These are phyloP conservation scores for Seira musarum DNA, from an alignment of 2,888 invertebrate genomes.

Conservation along the genomic window DNA sequence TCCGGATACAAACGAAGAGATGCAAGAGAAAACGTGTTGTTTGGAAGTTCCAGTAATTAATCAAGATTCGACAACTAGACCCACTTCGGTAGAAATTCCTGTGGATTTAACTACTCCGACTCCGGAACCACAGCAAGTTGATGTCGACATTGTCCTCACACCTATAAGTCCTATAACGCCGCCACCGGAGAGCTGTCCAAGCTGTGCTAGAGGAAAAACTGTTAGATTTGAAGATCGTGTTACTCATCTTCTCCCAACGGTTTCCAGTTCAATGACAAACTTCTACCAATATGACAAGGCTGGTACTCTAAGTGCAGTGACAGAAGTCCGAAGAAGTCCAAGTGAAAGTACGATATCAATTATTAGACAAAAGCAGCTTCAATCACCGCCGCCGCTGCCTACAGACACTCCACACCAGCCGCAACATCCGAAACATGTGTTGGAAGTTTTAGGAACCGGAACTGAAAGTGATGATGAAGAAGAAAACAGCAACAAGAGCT, in stretches of 20 bases:
- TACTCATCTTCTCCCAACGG: conserved; percentile 20
- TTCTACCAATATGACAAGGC: neutral
- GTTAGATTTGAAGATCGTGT: conserved; percentile 36
- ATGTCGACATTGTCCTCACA: neutral
- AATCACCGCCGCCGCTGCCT: too few species aligned
- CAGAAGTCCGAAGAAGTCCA: conserved; percentile 26
- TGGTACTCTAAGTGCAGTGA: neutral
- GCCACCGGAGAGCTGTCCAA: neutral
- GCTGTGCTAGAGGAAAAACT: conserved; percentile 9
- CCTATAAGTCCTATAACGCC: too few species aligned
- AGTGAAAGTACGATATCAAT: conserved; percentile 29
- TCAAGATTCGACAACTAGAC: too few species aligned
- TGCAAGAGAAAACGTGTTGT: neutral
- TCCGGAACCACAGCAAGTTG: conserved; percentile 38
- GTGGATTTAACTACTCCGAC: conserved; percentile 41
- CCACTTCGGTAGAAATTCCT: conserved; percentile 28
- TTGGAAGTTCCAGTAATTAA: too few species aligned
- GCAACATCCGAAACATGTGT: neutral
- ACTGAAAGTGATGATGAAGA: conserved; percentile 45
- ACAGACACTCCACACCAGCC: too few species aligned
- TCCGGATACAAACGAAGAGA: neutral
- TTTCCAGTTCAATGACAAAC: conserved; percentile 26
- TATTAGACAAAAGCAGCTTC: too few species aligned
- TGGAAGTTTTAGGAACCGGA: conserved; percentile 21
- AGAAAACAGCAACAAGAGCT: neutral